These are phyloP conservation scores for Stegana nigrithorax DNA, from an alignment of 2,888 invertebrate species.

Conservation along the genomic window DNA sequence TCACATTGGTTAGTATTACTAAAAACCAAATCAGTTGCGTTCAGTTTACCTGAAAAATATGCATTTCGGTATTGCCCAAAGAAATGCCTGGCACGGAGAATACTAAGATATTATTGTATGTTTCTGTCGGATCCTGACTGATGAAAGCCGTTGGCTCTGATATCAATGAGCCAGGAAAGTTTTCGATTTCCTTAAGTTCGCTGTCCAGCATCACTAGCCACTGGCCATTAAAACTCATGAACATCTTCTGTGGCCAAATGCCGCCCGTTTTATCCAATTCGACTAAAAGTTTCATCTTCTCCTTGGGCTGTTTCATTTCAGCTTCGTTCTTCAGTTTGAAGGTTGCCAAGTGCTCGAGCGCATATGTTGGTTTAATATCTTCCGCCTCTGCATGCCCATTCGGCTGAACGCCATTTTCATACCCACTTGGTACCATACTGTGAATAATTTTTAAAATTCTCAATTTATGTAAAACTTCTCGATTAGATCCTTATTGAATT, in stretches of 20 bases:
- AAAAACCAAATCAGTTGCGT: not conserved
- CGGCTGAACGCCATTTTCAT: constrained; percentile 43
- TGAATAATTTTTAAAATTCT: not conserved
- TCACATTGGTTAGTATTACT: not conserved
- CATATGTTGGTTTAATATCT: constrained; percentile 77
- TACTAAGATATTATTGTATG: constrained; percentile 97
- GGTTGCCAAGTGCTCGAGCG: constrained; percentile 97
- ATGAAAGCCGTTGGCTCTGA: constrained; percentile 97
- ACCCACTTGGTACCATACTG: constrained; percentile 55
- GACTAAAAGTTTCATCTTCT: constrained; percentile 90
- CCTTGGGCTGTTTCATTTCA: constrained; percentile 88
- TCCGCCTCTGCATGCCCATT: constrained; percentile 28
- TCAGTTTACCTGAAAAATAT: constrained; percentile 85
- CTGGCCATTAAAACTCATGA: constrained; percentile 85
- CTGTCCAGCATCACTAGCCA: constrained; percentile 94
- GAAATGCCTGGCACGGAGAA: constrained; percentile 88
- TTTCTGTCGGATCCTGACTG: constrained; percentile 93
- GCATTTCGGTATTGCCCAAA: constrained; percentile 88
- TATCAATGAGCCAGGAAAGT: constrained; percentile 92
- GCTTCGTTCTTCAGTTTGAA: constrained; percentile 93
- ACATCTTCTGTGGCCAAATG: constrained; percentile 99
- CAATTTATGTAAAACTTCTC: not conserved
- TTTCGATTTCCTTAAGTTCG: constrained; percentile 95
- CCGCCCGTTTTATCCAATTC: constrained; percentile 94
- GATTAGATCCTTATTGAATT: too few relatives aligned